phyloP scores from a whole-genome alignment of 2,888 invertebrate species.

The Brachyptera putata region DNA sequence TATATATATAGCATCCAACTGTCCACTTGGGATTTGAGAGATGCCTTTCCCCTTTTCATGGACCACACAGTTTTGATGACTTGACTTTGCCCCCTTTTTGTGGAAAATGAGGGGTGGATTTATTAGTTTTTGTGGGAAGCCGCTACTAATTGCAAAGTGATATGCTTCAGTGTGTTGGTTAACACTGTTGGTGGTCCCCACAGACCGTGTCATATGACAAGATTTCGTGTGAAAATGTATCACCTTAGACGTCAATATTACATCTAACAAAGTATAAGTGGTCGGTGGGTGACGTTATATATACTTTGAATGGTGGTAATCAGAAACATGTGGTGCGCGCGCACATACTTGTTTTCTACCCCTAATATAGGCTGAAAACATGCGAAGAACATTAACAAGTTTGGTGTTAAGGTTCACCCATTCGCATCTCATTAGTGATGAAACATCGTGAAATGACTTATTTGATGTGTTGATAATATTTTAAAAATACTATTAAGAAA shows the following conservation, averaged over 20 bases:
- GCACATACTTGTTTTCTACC: no score
- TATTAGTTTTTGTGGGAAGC: conserved; percentile 28
- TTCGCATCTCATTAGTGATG: neutral
- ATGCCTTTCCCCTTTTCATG: conserved; percentile 4
- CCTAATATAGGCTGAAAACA: conserved; percentile 1
- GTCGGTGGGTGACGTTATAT: no score
- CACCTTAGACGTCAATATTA: no score
- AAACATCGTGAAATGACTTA: no score
- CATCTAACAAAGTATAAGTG: no score
- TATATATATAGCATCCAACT: neutral
- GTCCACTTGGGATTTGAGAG: conserved; percentile 19
- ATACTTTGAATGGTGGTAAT: conserved; percentile 27
- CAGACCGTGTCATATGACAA: neutral
- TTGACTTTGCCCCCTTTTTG: conserved; percentile 12
- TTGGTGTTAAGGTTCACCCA: conserved; percentile 18
- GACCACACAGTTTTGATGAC: conserved; percentile 16
- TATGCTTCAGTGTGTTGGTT: conserved; percentile 26
- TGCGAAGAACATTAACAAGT: conserved; percentile 13
- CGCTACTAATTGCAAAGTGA: conserved; percentile 29
- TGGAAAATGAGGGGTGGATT: conserved; percentile 30
- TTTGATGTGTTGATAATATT: no score
- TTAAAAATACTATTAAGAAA: no score
- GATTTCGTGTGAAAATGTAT: conserved; percentile 23
- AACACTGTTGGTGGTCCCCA: conserved; percentile 28
- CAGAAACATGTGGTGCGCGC: conserved; percentile 22